Base-by-base conservation (phyloP, 2,797 vertebrate genomes). In the Rhinophrynus dorsalis region DNA sequence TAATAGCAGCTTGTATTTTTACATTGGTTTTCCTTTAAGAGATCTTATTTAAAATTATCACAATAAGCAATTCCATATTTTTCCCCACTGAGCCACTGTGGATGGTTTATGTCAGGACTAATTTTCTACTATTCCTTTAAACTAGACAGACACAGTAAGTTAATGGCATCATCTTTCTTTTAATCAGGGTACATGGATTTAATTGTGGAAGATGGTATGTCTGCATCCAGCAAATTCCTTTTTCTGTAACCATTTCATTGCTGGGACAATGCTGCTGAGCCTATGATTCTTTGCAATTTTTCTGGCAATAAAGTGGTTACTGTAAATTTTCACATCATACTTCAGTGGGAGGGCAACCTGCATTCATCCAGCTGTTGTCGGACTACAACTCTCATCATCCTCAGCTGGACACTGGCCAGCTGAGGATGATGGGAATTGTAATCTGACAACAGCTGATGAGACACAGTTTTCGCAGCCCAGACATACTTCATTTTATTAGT, bases 141-240 rank as follows among this genome's bases (percentile, higher is more conserved):
- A 59, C 55, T 58, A 29, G 37, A 59, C 70, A 66, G 67, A 67
- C 40, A 44, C 17, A 67, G 55, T 47, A 60, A 73, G 55, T 58
- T 72, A 72, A 72, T 65, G 52, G 54, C 69, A 42, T 33, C 29
- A 64, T 54, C 55, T 66, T 60, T 52, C 70, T 73, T 73, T 73
- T 73, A 73, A 73, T 73, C 70, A 73, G 70, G 55, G 62, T 67
- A 55, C 37, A 73, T 62, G 70, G 55, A 67, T 67, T 73, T 66
- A 59, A 65, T 72, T 66, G 68, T 60, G n/a, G n/a, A 18, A 66
- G 62, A 48, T 54, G 62, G 62, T 73, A 73, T 66, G 54, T 60
- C 60, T 73, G 55, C 26, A 73, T 66, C 47, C 62, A 73, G 52
- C 47, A 73, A 29, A 73, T 73, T 66, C 51, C 62, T 67, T 64